Evolutionary conservation across 2,797 vertebrate genomes (phyloP), one percentile per base, ranked within the genome.

Genomic region (Eulemur rubriventer): DNA sequence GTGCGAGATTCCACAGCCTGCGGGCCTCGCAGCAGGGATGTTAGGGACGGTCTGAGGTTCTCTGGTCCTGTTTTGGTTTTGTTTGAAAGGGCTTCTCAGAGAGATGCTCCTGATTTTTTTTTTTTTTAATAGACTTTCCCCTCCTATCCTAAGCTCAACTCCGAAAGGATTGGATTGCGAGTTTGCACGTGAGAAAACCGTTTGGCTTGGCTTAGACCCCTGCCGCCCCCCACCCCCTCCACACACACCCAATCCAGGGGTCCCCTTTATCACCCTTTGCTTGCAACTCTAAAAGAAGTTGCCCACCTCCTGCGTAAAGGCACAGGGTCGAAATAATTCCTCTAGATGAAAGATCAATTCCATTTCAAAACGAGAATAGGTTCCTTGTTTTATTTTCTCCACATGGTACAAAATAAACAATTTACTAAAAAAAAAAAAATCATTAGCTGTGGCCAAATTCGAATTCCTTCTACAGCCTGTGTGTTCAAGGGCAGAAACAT

Each of bases 281-380:
- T 98, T 88, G 96, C 96, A 97, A 97, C 97, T 96, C 97, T 93
- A 76, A 88, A 95, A 97, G 97, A 98, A 98, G 97, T 98, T 96
- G 94, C 96, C 89, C 81, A 0, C 96, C 97, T 95, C 63, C 0
- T 97, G 97, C 97, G 96, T 97, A 92, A 91, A 95, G 91, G 94
- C 94, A 92, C 97, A n/a, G 41, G 88, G 94, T 97, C 93, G 96
- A 98, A 98, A 98, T 97, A 97, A 98, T 96, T 97, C 94, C 88
- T 97, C 93, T 91, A 94, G 97, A 97, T 97, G 97, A 98, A 98
- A 97, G 97, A 97, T 97, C 98, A 98, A 98, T 97, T 98, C 98
- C 97, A 97, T 97, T 97, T 98, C 97, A 96, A 97, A 98, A 97
- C 70, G 93, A 95, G 95, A 96, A 92, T 85, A 89, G 89, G 35